These are phyloP conservation scores for Grammomys surdaster DNA, from an alignment of 2,113 vertebrate species.

Conservation along the genomic window DNA sequence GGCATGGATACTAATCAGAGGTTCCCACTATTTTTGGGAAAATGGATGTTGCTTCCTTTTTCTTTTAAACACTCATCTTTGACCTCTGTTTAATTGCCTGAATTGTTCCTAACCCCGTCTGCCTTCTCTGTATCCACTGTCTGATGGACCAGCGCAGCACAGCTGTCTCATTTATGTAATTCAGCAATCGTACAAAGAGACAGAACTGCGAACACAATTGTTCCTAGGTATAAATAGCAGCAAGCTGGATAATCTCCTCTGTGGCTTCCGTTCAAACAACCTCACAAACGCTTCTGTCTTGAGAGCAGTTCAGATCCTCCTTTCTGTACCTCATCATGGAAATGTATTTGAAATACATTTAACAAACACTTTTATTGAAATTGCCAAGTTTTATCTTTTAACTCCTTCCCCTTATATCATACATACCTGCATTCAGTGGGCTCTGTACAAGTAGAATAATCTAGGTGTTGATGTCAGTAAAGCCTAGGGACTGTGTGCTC, in stretches of 20 bases:
- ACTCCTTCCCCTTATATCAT: neutral
- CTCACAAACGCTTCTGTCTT: constrained; percentile 51
- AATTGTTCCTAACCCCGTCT: constrained; percentile 57
- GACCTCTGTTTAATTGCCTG: constrained; percentile 56
- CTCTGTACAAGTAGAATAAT: neutral
- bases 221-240: constrained; percentile 70
- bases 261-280: constrained; percentile 48
- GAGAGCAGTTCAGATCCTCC: neutral
- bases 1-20: constrained; percentile 54
- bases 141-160: neutral
- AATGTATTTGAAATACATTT: neutral
- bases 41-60: constrained; percentile 10
- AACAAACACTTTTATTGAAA: constrained; percentile 21
- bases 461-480: neutral
- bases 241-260: constrained; percentile 53
- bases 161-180: constrained; percentile 70
- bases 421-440: too few species aligned
- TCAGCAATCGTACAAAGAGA: constrained; percentile 61
- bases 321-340: neutral
- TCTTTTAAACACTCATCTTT: constrained; percentile 54
- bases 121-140: constrained; percentile 61
- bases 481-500: neutral
- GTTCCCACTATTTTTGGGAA: constrained; percentile 73
- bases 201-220: constrained; percentile 44
- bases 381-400: neutral